Conservation (phyloP, 1,140 invertebrate species). For the Protaetia brevitarsis region DNA sequence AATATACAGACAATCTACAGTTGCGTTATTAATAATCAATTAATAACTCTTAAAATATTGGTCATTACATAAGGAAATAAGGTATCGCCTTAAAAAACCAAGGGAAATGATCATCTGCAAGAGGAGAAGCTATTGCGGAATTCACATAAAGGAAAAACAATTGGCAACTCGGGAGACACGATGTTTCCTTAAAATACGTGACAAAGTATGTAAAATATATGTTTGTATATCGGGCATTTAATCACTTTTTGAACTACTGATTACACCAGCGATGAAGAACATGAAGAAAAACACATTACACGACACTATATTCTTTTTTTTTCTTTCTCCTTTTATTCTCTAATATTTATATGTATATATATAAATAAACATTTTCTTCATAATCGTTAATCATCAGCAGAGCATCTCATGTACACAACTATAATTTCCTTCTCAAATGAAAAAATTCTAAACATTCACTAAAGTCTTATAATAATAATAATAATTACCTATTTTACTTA, state of each 20-base stretch:
- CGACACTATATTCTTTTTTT: not conserved
- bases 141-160: no score
- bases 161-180: no score
- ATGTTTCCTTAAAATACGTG: no score
- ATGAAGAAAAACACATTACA: not conserved
- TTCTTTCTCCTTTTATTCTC: not conserved
- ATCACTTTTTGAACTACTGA: no score
- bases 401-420: constrained; percentile 93
- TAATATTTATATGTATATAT: not conserved
- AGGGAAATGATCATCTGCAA: not conserved
- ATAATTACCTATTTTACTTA: not conserved
- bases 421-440: constrained; percentile 97
- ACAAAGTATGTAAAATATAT: no score
- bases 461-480: not conserved
- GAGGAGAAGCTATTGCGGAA: not conserved
- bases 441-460: constrained; percentile 80
- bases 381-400: not conserved
- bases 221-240: no score
- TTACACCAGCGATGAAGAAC: no score
- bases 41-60: constrained; percentile 29
- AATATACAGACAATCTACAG: constrained; percentile 37
- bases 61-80: constrained; percentile 26
- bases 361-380: constrained; percentile 7
- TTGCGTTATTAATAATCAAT: constrained; percentile 30
- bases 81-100: constrained; percentile 6